Evolutionary conservation across 2,888 invertebrate genomes (phyloP), one percentile per base, ranked within the genome.

Genomic region (Xylota sylvarum): DNA sequence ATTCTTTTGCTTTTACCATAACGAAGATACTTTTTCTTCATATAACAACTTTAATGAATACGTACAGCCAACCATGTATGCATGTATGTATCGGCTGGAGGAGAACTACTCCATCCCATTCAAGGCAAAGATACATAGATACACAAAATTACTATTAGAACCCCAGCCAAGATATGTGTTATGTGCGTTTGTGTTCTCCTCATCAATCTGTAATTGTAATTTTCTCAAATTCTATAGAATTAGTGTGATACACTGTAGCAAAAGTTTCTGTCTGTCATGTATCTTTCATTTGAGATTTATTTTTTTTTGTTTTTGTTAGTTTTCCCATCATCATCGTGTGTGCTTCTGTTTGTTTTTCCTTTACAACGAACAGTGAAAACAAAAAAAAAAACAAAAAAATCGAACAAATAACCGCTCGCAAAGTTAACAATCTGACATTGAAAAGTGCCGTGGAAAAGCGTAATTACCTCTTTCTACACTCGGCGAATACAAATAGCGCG

Each of bases 361-460:
- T 14, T 67, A 23, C 65, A 73, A 55, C 48, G 40, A 77, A 70
- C 35, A 17, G 19, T 23, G 4, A 46, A 5, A 4, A 23, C 23
- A 23, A 23, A 30, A 7, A 64, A 50, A 14, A 27, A 30, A 32
- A 50, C 0, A 64, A 40, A 40, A n/a, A 60, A 40, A 32, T 12
- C 37, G 23, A 19, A 60, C 12, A 62, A 43, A 19, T 19, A 35
- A 43, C 43, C 52, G 6, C 19, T 6, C 55, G 64, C 65, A 58
- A 62, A 80, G 81, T 86, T 86, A 82, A 86, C 86, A 86, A 82
- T 86, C 82, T 86, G 86, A 86, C 86, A 86, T 86, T 86, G 86
- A 86, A 86, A 82, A 86, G 72, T 77, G 82, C 86, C 77, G 82
- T 86, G 86, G 86, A 86, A 86, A 86, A 78, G 73, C 81, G 82